Conservation (phyloP, 2,113 vertebrate genomes). For the Brachirus orientalis region DNA sequence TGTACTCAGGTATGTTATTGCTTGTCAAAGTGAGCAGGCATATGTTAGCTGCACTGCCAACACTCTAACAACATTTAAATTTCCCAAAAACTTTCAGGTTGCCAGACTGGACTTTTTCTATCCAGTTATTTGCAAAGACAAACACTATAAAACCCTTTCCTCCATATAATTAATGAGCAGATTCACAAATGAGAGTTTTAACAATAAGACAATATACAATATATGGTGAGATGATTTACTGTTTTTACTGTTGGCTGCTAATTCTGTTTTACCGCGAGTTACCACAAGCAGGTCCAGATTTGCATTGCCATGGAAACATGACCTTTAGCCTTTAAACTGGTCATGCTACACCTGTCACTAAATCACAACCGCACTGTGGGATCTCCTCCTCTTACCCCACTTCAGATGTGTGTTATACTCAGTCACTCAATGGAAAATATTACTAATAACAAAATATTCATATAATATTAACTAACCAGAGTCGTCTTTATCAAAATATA, state of each 20-base stretch:
- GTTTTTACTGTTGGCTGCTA: neutral
- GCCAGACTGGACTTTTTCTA: neutral
- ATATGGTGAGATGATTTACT: too few species aligned
- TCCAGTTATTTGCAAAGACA: neutral
- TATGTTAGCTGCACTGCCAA: conserved; percentile 9
- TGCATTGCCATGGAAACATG: conserved; percentile 41
- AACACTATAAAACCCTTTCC: too few species aligned
- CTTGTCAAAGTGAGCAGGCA: conserved; percentile 2
- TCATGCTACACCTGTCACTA: conserved; percentile 71
- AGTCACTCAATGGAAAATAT: neutral
- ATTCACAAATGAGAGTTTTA: too few species aligned
- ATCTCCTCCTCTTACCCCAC: conserved; percentile 6
- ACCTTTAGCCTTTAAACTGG: conserved; percentile 43
- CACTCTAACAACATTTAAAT: conserved; percentile 4
- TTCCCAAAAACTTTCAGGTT: neutral
- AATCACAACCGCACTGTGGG: conserved; percentile 57
- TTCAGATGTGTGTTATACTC: neutral
- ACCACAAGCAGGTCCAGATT: conserved; percentile 28
- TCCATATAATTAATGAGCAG: too few species aligned
- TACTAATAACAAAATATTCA: neutral
- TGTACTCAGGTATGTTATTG: conserved; percentile 29
- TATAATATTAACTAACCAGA: neutral
- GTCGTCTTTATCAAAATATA: neutral
- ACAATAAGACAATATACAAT: too few species aligned
- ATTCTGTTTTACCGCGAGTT: neutral